These are phyloP conservation scores for Lepas anatifera DNA, from an alignment of 2,888 invertebrate genomes.

Conservation along the genomic window DNA sequence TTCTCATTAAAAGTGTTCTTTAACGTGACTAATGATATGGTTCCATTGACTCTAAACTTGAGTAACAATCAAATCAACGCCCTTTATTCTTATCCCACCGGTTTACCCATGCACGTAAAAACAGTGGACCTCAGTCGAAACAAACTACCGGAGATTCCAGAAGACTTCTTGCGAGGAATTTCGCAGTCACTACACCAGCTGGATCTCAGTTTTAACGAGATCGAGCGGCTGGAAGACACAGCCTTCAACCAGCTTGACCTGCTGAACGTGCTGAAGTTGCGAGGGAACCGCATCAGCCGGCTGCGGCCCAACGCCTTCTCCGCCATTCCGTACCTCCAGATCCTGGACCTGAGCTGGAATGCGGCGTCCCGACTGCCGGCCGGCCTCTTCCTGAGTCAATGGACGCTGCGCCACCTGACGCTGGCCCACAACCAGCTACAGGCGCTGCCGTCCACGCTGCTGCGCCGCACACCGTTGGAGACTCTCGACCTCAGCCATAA, in stretches of 20 bases:
- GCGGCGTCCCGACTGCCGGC: conserved; percentile 29
- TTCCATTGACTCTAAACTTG: conserved; percentile 59
- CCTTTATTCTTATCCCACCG: conserved; percentile 35
- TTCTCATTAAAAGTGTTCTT: conserved; percentile 54
- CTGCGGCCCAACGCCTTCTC: conserved; percentile 64
- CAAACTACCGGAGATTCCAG: conserved; percentile 47
- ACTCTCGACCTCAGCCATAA: conserved; percentile 28
- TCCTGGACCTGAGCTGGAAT: conserved; percentile 29
- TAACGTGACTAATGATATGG: conserved; percentile 51
- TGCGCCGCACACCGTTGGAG: conserved; percentile 29
- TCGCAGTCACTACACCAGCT: conserved; percentile 52
- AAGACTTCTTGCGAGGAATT: conserved; percentile 49
- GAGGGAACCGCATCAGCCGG: conserved; percentile 57
- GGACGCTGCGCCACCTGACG: conserved; percentile 29
- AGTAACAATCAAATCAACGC: conserved; percentile 52
- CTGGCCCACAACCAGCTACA: conserved; percentile 29
- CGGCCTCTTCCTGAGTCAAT: conserved; percentile 29
- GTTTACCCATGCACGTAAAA: conserved; percentile 46
- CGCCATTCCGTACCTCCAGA: conserved; percentile 46
- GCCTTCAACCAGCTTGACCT: conserved; percentile 45
- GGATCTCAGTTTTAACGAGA: conserved; percentile 58
- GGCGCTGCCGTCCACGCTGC: conserved; percentile 29
- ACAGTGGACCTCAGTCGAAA: conserved; percentile 59
- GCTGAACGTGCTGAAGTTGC: conserved; percentile 59
- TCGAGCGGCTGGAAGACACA: conserved; percentile 54